Evolutionary conservation across 2,113 vertebrate genomes (phyloP), one percentile per base, ranked within the genome.

Genomic region (Sprattus sprattus): DNA sequence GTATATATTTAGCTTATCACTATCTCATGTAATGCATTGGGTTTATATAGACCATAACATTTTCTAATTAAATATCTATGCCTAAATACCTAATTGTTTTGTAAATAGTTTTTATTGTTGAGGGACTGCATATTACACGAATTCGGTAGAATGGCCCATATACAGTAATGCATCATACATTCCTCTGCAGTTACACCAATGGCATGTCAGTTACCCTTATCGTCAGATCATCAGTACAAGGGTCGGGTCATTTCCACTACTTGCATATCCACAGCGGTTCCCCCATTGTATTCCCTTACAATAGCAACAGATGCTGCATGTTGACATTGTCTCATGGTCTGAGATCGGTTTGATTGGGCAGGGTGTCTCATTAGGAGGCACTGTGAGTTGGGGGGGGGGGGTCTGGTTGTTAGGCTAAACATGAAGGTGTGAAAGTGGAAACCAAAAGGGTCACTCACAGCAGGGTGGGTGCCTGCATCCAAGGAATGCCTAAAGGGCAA

Each of bases 391-490:
- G 3, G 64, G 64, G 25, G 25, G 7, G 67, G 67, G 67, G 67
- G n/a, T 25, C 67, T 71, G 67, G 67, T 71, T 71, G 67, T 71
- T 71, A 71, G 11, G 67, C 86, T 83, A 45, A 89, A 86, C 86
- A 88, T 83, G 88, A 89, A 89, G 85, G 89, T 89, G 89, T 86
- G 83, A 90, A 85, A 82, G 88, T 46, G 80, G 84, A 83, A 85
- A 89, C 86, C 88, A 89, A 89, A 89, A 90, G 89, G 85, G 82
- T 87, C 87, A 82, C 85, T 86, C 85, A 83, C 89, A 88, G 88
- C 83, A 13, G 89, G 57, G 67, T 32, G 13, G 10, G 9, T 28
- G 15, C 28, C 10, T 75, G 67, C 67, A 75, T 75, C 67, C 39
- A 10, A 75, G 67, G 67, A 75, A 75, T 75, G 67, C 67, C 67